These are phyloP conservation scores for Macrotis lagotis DNA, from an alignment of 2,113 vertebrate genomes.

Conservation along the genomic window DNA sequence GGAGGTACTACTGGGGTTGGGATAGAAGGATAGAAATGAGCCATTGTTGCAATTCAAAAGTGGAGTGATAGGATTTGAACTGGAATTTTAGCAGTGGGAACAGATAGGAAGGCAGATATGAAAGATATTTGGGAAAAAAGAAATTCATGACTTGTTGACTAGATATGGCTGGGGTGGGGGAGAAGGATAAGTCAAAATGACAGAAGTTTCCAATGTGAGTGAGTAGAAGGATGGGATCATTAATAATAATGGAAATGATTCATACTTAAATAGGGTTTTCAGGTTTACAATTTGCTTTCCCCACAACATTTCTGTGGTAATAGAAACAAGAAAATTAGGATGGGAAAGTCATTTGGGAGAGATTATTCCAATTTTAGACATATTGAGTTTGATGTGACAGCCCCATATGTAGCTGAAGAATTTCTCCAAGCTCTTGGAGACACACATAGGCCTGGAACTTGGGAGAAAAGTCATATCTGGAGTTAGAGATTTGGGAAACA, in stretches of 20 bases:
- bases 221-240: neutral
- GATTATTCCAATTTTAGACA: constrained; percentile 24
- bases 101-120: no score
- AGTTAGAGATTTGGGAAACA: constrained; percentile 2
- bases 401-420: neutral
- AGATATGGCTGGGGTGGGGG: neutral
- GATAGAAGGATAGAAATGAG: neutral
- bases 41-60: neutral
- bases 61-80: neutral
- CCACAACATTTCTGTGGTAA: neutral
- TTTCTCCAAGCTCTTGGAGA: neutral
- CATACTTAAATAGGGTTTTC: neutral
- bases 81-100: neutral
- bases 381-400: neutral
- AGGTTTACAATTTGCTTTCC: neutral
- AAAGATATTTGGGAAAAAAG: no score
- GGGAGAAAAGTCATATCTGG: neutral
- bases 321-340: neutral
- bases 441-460: neutral
- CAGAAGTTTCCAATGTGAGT: neutral
- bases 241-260: neutral
- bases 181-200: neutral
- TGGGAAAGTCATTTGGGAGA: neutral
- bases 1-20: neutral
- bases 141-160: neutral